Evolutionary conservation across 2,888 invertebrate genomes (phyloP).

Genomic region (Mantis religiosa): DNA sequence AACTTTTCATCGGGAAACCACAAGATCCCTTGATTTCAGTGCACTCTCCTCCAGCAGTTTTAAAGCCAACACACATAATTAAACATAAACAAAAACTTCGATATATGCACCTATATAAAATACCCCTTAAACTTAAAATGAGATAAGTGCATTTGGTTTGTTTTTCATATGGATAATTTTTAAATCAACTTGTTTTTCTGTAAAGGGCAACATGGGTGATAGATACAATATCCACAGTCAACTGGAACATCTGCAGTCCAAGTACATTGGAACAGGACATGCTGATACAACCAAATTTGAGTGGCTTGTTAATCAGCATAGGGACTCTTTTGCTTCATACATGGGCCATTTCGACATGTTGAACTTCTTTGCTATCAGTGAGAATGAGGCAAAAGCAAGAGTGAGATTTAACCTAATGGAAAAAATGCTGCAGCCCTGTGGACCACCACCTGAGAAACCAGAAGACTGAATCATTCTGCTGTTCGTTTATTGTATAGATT

Average conservation of each 20-base stretch:
- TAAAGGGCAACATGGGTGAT: conserved; percentile 74
- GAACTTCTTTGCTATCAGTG: conserved; percentile 89
- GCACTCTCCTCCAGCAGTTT: too few relatives aligned
- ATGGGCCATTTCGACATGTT: conserved; percentile 94
- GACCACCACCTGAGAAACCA: conserved; percentile 95
- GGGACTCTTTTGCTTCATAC: conserved; percentile 93
- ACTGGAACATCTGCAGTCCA: conserved; percentile 97
- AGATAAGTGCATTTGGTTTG: too few relatives aligned
- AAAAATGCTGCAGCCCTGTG: conserved; percentile 97
- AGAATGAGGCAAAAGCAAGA: conserved; percentile 95
- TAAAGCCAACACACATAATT: too few relatives aligned
- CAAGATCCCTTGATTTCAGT: too few relatives aligned
- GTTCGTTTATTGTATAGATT: too few relatives aligned
- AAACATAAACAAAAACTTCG: too few relatives aligned
- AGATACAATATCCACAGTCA: conserved; percentile 99
- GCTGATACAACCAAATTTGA: conserved; percentile 97
- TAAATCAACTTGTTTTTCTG: too few relatives aligned
- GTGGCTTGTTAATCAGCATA: conserved; percentile 96
- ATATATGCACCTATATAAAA: too few relatives aligned
- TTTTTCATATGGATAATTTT: too few relatives aligned
- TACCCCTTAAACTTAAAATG: too few relatives aligned
- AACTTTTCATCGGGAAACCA: too few relatives aligned
- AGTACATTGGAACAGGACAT: conserved; percentile 98
- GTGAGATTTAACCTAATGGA: conserved; percentile 96
- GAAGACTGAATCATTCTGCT: conserved; percentile 62